These are phyloP conservation scores for Anabas testudineus DNA, from an alignment of 2,797 vertebrate genomes.

Conservation along the genomic window DNA sequence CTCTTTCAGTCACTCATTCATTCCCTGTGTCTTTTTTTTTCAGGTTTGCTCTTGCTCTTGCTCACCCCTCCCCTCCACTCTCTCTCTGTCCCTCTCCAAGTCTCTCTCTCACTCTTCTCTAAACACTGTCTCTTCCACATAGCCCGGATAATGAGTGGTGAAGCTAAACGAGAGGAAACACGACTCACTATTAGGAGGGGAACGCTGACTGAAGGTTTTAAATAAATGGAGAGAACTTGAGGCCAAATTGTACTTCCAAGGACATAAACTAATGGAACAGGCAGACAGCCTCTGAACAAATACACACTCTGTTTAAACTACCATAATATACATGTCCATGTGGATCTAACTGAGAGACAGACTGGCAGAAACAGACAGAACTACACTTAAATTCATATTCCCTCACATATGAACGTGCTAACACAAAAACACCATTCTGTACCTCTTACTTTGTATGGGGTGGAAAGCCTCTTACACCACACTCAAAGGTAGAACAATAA, in stretches of 20 bases:
- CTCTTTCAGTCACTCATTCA: conserved; percentile 69
- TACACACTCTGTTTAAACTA: conserved; percentile 80
- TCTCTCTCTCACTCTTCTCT: conserved; percentile 65
- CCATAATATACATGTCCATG: conserved; percentile 75
- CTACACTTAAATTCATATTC: conserved; percentile 38
- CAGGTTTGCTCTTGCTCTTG: conserved; percentile 53
- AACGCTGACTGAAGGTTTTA: conserved; percentile 83
- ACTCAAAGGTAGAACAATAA: conserved; percentile 70
- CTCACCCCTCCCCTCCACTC: not conserved
- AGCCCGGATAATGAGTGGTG: conserved; percentile 81
- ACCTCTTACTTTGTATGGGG: conserved; percentile 40
- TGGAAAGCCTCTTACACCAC: conserved; percentile 62
- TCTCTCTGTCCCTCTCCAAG: conserved; percentile 44
- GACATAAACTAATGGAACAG: conserved; percentile 82
- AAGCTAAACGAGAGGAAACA: conserved; percentile 84
- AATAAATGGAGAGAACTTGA: conserved; percentile 83
- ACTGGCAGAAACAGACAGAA: conserved; percentile 40
- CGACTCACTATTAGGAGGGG: conserved; percentile 81
- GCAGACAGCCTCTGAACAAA: conserved; percentile 78
- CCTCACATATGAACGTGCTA: conserved; percentile 12
- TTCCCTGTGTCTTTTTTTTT: conserved; percentile 62
- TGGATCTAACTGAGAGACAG: conserved; percentile 62
- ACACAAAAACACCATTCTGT: conserved; percentile 29
- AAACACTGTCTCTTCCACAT: conserved; percentile 82
- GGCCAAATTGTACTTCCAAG: conserved; percentile 82